phyloP scores from a whole-genome alignment of 2,888 invertebrate genomes.

The Cephus runcator region DNA sequence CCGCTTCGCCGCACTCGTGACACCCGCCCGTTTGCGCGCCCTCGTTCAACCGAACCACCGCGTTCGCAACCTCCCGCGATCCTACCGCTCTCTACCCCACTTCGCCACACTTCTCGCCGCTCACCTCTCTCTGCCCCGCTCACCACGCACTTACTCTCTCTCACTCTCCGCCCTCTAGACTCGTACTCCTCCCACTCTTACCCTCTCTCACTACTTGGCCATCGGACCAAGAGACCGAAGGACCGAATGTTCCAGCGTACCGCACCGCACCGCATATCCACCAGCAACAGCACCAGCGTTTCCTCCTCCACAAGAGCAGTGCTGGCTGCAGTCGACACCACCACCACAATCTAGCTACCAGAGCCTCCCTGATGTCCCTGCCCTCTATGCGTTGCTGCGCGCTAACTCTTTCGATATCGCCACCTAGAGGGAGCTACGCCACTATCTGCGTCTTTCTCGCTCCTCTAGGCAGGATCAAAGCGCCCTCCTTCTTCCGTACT shows the following conservation, averaged over 20 bases:
- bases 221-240: background rate
- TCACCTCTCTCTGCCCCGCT: slow-evolving; percentile 23
- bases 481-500: slow-evolving; percentile 22
- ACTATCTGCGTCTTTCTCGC: too few species aligned
- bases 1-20: slow-evolving; percentile 39
- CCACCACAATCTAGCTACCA: too few species aligned
- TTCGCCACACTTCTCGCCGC: slow-evolving; percentile 21
- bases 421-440: too few species aligned
- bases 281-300: slow-evolving; percentile 17
- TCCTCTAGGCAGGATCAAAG: too few species aligned
- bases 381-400: too few species aligned
- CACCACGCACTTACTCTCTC: slow-evolving; percentile 13
- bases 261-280: slow-evolving; percentile 4
- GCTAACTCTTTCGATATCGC: too few species aligned
- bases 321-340: too few species aligned
- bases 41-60: slow-evolving; percentile 55
- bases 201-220: background rate
- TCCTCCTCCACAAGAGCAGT: too few species aligned
- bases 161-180: slow-evolving; percentile 19
- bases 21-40: slow-evolving; percentile 50
- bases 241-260: too few species aligned
- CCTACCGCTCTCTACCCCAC: slow-evolving; percentile 37
- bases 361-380: too few species aligned
- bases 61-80: slow-evolving; percentile 41
- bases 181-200: slow-evolving; percentile 24